Evolutionary conservation across 2,113 vertebrate species (phyloP), one percentile per base, ranked within the genome.

Genomic region (Isichthys henryi): DNA sequence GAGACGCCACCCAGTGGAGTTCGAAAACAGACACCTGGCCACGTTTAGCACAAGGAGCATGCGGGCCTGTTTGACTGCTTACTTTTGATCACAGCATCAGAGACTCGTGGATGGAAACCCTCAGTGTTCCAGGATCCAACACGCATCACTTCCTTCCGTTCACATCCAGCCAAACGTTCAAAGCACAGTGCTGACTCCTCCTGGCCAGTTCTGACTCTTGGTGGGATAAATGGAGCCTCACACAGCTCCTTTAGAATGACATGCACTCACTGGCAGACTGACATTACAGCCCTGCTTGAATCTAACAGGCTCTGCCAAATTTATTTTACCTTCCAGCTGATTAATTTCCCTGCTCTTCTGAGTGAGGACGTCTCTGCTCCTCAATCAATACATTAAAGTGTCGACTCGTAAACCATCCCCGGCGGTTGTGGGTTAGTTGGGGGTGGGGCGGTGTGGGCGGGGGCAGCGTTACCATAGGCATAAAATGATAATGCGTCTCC

Each of bases 371-470:
- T 86, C 52, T 52, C 50, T 82, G 49, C 84, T 56, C 49, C 89
- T 91, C 89, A 89, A 70, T 90, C 88, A 84, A 90, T 90, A 88
- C 46, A n/a, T 66, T 87, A 49, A 70, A 82, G 88, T 85, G 82
- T 35, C 23, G 27, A 35, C 89, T 87, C 88, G 89, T 90, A 88
- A 86, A 91, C 89, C 91, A 90, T 88, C 88, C 84, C 45, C 27
- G 5, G 50, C 10, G 13, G 31, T 39, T 39, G 8, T 35, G 66
- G 27, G 66, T 4, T 74, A 74, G 66, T 35, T 21, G 53, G 5
- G 53, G 53, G 17, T 0, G 62, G 66, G 62, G n/a, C 10, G 31
- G 27, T 10, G 66, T 39, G 39, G 2, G 39, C 39, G 15, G 70
- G 70, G 35, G 13, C 17, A 56, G 53, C 53, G 5, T 56, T 80